Evolutionary conservation across 1,140 invertebrate genomes (phyloP).

Genomic region (Cydia fagiglandana): DNA sequence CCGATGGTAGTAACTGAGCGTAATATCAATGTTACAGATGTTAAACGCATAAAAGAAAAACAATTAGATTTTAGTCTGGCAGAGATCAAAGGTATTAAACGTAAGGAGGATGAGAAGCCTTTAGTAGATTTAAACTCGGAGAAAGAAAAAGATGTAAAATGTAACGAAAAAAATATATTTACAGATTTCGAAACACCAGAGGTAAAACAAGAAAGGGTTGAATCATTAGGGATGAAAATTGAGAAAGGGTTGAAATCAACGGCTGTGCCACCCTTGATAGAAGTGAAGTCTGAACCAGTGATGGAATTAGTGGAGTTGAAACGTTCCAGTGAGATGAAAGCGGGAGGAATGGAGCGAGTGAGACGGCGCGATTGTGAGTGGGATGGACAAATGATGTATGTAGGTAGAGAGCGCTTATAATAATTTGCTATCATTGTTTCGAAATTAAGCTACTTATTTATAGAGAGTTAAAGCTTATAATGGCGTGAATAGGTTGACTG

Average conservation of each 20-base stretch:
- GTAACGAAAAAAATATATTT: not conserved
- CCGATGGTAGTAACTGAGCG: not conserved
- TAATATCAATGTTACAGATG: not conserved
- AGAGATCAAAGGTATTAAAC: not conserved
- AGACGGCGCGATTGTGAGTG: not conserved
- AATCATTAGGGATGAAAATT: not conserved
- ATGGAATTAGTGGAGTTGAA: not conserved
- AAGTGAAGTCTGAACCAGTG: not conserved
- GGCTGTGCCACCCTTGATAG: not conserved
- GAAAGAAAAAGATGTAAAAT: not conserved
- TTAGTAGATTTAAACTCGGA: not conserved
- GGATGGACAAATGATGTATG: constrained; percentile 14
- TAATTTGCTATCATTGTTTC: not conserved
- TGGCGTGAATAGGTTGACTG: too few relatives aligned
- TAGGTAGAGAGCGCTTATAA: not conserved
- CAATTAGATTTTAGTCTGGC: not conserved
- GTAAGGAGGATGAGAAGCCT: not conserved
- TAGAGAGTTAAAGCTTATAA: too few relatives aligned
- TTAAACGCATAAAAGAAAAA: too few relatives aligned
- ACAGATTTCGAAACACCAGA: not conserved
- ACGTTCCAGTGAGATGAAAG: not conserved
- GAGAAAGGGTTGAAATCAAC: not conserved
- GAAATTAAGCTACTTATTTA: too few relatives aligned
- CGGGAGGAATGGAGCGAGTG: not conserved
- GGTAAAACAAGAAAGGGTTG: not conserved